A percentile compares a stretch with the other conserved stretches of the same genome.
These are phyloP conservation scores for Threskiornis aethiopicus DNA, from an alignment of 2,797 vertebrate species.

Conservation along the genomic window DNA sequence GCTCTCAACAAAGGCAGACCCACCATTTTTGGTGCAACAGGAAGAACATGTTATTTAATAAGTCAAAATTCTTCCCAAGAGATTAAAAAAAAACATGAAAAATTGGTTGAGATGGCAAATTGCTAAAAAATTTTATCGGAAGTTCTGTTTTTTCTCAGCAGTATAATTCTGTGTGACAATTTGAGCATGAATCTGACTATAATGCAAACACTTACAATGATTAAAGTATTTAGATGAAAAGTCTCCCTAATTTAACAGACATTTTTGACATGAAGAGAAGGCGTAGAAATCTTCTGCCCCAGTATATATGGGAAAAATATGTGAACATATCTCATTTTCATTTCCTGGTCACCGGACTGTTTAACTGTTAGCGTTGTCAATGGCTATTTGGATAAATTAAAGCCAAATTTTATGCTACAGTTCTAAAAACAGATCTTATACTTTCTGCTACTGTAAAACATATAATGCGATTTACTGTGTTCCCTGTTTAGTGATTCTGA, in stretches of 20 bases:
- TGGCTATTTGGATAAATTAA: neutral
- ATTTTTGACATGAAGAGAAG: neutral
- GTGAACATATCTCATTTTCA: neutral
- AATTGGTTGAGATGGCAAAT: neutral
- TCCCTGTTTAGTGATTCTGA: slow-evolving; percentile 57
- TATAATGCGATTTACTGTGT: neutral
- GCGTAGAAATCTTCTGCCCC: neutral
- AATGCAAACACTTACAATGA: neutral
- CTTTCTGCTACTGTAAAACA: slow-evolving; percentile 7
- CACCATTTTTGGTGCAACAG: neutral
- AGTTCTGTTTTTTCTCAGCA: neutral
- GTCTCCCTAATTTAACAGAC: neutral
- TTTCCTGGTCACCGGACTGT: neutral
- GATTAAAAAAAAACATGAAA: neutral
- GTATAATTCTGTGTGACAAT: neutral
- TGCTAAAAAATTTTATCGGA: neutral
- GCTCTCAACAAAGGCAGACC: neutral
- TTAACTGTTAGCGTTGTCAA: neutral
- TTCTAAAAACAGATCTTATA: neutral
- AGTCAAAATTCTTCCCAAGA: neutral
- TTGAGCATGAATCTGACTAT: neutral
- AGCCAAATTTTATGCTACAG: neutral
- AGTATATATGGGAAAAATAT: neutral
- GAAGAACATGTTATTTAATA: neutral
- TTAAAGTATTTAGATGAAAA: slow-evolving; percentile 10